phyloP scores from a whole-genome alignment of 1,140 invertebrate species.

The Hypothenemus hampei region DNA sequence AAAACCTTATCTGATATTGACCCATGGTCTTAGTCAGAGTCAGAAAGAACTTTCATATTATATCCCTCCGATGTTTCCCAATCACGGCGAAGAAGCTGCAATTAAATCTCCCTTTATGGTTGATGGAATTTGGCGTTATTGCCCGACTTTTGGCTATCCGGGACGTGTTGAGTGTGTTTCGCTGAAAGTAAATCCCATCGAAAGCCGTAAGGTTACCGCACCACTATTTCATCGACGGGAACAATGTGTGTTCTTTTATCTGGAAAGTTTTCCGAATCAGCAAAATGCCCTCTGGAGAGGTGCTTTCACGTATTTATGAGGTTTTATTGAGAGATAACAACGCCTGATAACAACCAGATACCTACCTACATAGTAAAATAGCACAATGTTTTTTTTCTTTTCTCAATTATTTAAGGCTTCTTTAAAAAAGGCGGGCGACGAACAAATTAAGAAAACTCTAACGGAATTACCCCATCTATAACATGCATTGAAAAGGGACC shows the following conservation, averaged over 20 bases:
- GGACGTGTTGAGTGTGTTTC: conserved; percentile 30
- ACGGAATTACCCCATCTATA: no score
- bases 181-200: conserved; percentile 23
- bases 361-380: no score
- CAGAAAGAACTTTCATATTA: no score
- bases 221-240: conserved; percentile 24
- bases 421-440: no score
- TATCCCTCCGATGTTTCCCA: conserved; percentile 32
- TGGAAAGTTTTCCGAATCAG: conserved; percentile 22
- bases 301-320: conserved; percentile 3
- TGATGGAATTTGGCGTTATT: conserved; percentile 37
- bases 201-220: conserved; percentile 27
- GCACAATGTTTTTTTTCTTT: no score
- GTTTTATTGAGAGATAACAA: neutral
- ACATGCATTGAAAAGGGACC: no score
- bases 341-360: neutral
- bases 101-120: conserved; percentile 42
- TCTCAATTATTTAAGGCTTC: no score
- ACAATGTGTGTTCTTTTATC: conserved; percentile 28
- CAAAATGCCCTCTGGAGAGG: conserved; percentile 10
- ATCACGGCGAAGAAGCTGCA: conserved; percentile 39
- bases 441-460: no score
- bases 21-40: conserved; percentile 39
- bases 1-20: conserved; percentile 29
- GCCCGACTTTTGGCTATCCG: conserved; percentile 25